These are phyloP conservation scores for Austrofundulus limnaeus DNA, from an alignment of 2,113 vertebrate genomes.

Conservation along the genomic window DNA sequence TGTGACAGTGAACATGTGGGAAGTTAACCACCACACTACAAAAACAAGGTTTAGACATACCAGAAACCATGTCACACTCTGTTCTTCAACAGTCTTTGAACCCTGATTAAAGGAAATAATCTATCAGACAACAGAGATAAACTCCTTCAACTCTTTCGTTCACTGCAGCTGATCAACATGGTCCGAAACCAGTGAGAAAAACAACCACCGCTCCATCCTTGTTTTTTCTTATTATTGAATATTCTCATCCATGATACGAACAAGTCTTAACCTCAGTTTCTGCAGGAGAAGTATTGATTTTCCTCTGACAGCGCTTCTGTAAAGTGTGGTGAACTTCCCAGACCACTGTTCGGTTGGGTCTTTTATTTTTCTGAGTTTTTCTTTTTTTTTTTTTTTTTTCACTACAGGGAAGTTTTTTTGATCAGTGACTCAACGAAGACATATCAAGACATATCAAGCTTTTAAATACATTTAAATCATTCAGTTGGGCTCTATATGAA, in stretches of 20 bases:
- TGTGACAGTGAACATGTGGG: too few species aligned
- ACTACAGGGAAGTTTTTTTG: not conserved
- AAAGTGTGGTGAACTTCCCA: not conserved
- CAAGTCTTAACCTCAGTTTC: not conserved
- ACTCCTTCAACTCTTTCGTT: not conserved
- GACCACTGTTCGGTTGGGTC: not conserved
- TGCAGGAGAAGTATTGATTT: conserved; percentile 10
- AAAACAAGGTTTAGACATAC: too few species aligned
- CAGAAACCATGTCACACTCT: not conserved
- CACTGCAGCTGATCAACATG: not conserved
- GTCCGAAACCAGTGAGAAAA: not conserved
- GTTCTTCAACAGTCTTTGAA: not conserved
- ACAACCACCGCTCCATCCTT: not conserved
- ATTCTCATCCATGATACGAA: conserved; percentile 33
- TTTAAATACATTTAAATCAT: too few species aligned
- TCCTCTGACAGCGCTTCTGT: not conserved
- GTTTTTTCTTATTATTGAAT: conserved; percentile 31
- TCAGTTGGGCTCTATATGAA: too few species aligned
- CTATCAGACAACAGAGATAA: conserved; percentile 5
- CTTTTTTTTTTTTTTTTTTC: not conserved
- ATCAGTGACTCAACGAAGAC: too few species aligned
- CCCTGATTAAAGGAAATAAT: conserved; percentile 1
- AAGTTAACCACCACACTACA: too few species aligned
- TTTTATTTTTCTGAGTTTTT: not conserved
- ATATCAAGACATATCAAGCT: too few species aligned